Base-by-base conservation (phyloP, 1,140 invertebrate genomes). In the Cepaea nemoralis region DNA sequence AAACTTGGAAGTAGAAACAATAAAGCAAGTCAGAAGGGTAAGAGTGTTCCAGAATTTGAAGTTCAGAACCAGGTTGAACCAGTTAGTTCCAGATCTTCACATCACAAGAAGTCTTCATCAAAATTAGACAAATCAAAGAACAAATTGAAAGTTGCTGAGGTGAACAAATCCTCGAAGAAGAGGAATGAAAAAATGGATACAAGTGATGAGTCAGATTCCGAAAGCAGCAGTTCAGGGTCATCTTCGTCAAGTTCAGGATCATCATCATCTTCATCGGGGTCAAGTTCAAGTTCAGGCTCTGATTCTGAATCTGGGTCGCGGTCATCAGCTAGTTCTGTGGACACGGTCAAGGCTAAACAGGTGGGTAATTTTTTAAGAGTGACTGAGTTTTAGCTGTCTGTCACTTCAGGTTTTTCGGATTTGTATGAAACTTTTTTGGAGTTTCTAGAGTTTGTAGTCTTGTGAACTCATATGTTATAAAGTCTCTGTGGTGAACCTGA, bases 131-230 rank as follows among this genome's bases (percentile, higher is more conserved):
- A 70, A 40, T 24, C 19, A 10, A 42, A 37, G 16, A 40, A 40
- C 22, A 39, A 39, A 40, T 63, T 33, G 12, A 63, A 35, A 27
- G 48, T 8, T 16, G 42, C 22, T 33, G 45, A 80, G 33, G 22
- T 12, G 19, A 48, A 82, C 45, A 80, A 81, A 55, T 45, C 63
- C 8, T 80, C 70, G 45, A 81, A 81, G 19, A 81, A 84, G 27
- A 71, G 59, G 67, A 82, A 67, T 79, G 71, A 73, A 74, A 83
- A 83, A 19, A 79, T 82, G 63, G 85, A 84, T 24, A 79, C 83
- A 33, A 83, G 85, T 19, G 63, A 48, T 27, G 78, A 10, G 12
- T 80, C 78, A 37, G 74, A 77, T 3, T 81, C 78, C 22, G 73
- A 74, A 35, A 80, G 59, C 27, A 75, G 79, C 0, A 83, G 81